Evolutionary conservation across 1,140 invertebrate species (phyloP).

Genomic region (Cydia strobilella): DNA sequence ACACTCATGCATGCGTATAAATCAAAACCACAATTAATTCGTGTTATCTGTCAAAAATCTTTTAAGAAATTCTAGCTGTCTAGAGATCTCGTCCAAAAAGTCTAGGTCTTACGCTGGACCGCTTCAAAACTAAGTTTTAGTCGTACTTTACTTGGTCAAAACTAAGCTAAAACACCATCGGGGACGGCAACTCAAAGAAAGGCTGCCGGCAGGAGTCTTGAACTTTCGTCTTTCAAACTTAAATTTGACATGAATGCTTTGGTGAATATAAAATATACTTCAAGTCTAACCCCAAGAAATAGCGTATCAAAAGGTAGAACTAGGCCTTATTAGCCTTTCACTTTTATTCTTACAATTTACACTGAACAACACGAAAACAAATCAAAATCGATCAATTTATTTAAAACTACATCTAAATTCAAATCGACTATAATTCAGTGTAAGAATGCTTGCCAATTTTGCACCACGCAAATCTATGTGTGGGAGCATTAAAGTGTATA

Average conservation of each 20-base stretch:
- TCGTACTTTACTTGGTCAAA: conserved; percentile 13
- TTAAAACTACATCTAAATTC: too few relatives aligned
- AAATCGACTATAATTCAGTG: too few relatives aligned
- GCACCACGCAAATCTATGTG: too few relatives aligned
- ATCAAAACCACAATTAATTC: neutral
- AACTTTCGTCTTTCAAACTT: neutral
- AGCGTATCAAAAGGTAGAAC: too few relatives aligned
- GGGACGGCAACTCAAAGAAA: conserved; percentile 3
- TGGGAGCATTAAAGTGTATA: too few relatives aligned
- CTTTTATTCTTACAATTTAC: too few relatives aligned
- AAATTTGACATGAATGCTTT: neutral
- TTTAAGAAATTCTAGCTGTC: neutral
- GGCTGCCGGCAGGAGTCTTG: neutral
- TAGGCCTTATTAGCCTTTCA: too few relatives aligned
- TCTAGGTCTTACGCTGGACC: conserved; percentile 15
- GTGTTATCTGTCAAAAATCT: conserved; percentile 2
- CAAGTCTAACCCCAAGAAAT: too few relatives aligned
- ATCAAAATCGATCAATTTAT: too few relatives aligned
- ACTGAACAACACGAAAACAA: too few relatives aligned
- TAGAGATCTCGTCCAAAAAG: neutral
- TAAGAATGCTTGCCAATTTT: too few relatives aligned
- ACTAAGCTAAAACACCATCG: conserved; percentile 7
- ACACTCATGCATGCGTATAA: conserved; percentile 22
- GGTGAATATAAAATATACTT: too few relatives aligned
- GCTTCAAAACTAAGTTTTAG: conserved; percentile 8